Conservation (phyloP, 1,140 invertebrate genomes). For the Gyrodactylus salaris region DNA sequence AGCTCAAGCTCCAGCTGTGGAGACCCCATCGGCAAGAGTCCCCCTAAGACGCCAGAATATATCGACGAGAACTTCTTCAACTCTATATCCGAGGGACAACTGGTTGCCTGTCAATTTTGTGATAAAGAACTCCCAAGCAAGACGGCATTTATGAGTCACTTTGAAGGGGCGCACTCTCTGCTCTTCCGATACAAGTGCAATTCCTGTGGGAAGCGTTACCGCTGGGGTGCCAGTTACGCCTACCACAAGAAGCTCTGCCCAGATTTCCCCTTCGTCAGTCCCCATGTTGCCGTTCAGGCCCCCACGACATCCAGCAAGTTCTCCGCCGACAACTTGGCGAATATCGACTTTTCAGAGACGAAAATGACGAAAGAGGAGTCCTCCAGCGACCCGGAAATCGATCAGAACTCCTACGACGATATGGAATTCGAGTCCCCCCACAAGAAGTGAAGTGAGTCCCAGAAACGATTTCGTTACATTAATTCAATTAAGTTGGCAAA, state of each 20-base stretch:
- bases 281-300: neutral
- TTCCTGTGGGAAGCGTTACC: neutral
- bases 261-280: neutral
- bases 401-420: neutral
- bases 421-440: neutral
- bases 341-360: neutral
- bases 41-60: neutral
- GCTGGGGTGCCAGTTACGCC: slow-evolving; percentile 2
- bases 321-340: neutral
- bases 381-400: neutral
- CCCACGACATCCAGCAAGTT: neutral
- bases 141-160: neutral
- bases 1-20: neutral
- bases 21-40: neutral
- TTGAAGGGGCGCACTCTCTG: neutral
- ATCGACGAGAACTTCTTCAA: neutral
- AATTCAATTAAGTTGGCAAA: too few species aligned
- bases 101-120: neutral
- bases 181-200: neutral
- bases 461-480: too few species aligned
- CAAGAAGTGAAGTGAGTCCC: too few species aligned
- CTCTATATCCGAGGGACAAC: neutral
- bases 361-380: neutral
- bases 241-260: slow-evolving; percentile 5
- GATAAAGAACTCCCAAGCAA: neutral